These are phyloP conservation scores for Hippocampus mohnikei DNA, from an alignment of 2,113 vertebrate species.

Conservation along the genomic window DNA sequence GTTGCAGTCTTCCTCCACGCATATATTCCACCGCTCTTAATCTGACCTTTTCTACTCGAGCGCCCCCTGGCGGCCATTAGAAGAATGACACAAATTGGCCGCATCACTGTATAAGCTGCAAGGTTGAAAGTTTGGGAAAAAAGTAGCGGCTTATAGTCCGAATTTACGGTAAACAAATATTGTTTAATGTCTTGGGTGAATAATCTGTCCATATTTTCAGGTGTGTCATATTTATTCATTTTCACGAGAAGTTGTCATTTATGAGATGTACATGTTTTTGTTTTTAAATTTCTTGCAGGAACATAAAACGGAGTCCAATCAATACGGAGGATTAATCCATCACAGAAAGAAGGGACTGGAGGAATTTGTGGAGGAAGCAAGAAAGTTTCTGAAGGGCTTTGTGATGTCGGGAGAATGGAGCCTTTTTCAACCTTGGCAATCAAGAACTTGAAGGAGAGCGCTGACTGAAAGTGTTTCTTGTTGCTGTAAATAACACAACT, in stretches of 20 bases:
- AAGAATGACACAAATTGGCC: too few species aligned
- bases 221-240: neutral
- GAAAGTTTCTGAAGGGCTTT: constrained; percentile 8
- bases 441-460: constrained; percentile 39
- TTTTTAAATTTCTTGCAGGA: constrained; percentile 39
- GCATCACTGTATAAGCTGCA: too few species aligned
- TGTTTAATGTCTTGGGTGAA: too few species aligned
- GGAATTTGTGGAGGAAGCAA: constrained; percentile 1
- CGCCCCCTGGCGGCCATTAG: too few species aligned
- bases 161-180: too few species aligned
- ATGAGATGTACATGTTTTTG: neutral
- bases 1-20: too few species aligned
- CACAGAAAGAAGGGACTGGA: constrained; percentile 21
- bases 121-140: too few species aligned
- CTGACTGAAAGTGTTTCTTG: constrained; percentile 44
- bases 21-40: too few species aligned
- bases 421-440: constrained; percentile 30
- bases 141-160: too few species aligned
- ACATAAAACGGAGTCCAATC: neutral
- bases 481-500: constrained; percentile 49
- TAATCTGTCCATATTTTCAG: too few species aligned
- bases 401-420: constrained; percentile 19
- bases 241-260: neutral
- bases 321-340: neutral
- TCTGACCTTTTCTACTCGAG: too few species aligned